These are phyloP conservation scores for Drosophila sordidapex DNA, from an alignment of 2,888 invertebrate genomes.

Conservation along the genomic window DNA sequence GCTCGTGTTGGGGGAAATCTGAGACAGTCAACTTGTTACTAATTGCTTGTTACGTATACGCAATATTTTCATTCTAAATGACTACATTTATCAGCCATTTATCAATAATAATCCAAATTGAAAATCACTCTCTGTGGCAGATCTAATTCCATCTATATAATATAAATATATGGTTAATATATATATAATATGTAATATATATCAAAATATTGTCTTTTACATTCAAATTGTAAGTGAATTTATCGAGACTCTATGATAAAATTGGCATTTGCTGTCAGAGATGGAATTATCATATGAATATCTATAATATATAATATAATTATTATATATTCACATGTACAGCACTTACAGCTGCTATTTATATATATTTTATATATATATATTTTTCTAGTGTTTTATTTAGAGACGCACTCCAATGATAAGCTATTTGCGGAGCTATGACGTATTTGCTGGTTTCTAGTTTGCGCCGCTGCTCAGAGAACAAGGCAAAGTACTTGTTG, in stretches of 20 bases:
- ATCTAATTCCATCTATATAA: no score
- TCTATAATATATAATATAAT: not conserved
- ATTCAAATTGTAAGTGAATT: not conserved
- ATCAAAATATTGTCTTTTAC: not conserved
- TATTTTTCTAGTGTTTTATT: not conserved
- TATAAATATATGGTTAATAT: not conserved
- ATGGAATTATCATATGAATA: constrained; percentile 1
- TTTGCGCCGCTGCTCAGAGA: constrained; percentile 12
- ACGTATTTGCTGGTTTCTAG: constrained; percentile 47
- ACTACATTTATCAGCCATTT: not conserved
- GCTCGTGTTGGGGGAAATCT: not conserved
- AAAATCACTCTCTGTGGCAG: not conserved
- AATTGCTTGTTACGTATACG: constrained; percentile 33
- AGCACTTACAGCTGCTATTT: constrained; percentile 19
- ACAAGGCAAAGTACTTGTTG: constrained; percentile 35
- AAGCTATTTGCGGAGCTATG: constrained; percentile 44
- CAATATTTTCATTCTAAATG: constrained; percentile 5
- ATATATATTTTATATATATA: constrained; percentile 20
- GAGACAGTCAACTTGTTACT: not conserved
- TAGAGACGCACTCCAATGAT: constrained; percentile 1
- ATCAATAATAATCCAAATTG: not conserved
- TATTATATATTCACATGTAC: not conserved
- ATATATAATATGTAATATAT: no score
- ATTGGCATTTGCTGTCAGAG: not conserved
- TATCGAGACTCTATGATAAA: not conserved